Conservation (phyloP, 2,113 vertebrate genomes). For the Buteo buteo region DNA sequence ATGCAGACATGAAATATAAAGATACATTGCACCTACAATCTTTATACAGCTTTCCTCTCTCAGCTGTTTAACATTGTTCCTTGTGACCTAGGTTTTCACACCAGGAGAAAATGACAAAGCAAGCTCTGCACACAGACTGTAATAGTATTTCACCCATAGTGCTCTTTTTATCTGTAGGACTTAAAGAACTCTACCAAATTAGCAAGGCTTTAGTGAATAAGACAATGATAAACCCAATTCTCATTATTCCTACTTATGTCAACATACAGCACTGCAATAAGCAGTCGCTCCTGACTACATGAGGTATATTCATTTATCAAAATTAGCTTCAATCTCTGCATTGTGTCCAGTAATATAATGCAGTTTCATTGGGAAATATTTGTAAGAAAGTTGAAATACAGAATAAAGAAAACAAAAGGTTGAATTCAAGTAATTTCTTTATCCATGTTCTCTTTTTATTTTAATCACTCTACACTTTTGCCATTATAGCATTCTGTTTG, state of each 20-base stretch:
- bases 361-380: not conserved
- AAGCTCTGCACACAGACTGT: not conserved
- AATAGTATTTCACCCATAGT: not conserved
- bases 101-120: not conserved
- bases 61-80: not conserved
- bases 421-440: not conserved
- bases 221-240: not conserved
- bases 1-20: not conserved
- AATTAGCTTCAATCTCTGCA: not conserved
- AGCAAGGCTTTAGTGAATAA: not conserved
- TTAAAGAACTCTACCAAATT: not conserved
- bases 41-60: not conserved
- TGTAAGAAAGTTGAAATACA: not conserved
- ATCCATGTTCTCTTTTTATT: not conserved
- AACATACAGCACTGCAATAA: not conserved
- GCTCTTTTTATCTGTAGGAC: not conserved
- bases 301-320: not conserved
- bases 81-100: not conserved
- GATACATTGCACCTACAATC: not conserved
- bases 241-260: not conserved
- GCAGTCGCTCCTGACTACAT: not conserved
- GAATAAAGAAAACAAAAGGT: not conserved
- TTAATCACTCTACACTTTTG: not conserved
- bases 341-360: not conserved
- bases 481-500: not conserved